Percentiles rank a stretch among this genome's conserved stretches.
phyloP scores from a whole-genome alignment of 2,113 vertebrate species.

The Mystacornis crossleyi region DNA sequence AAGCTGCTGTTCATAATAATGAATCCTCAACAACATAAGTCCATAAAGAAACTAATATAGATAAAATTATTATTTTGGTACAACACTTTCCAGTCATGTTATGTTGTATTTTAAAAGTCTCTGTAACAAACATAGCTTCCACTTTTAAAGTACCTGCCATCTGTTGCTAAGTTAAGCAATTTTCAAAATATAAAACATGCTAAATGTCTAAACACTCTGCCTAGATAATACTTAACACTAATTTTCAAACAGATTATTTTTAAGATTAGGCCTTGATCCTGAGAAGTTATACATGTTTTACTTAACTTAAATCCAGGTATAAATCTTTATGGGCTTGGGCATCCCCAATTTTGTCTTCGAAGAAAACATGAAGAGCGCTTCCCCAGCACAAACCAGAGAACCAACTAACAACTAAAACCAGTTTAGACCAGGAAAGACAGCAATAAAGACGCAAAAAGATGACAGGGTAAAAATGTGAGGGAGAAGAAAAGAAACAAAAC shows the following conservation, averaged over 20 bases:
- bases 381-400: background rate
- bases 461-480: rapidly evolving
- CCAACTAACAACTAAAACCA: background rate
- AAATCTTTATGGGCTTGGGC: background rate
- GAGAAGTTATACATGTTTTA: background rate
- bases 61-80: background rate
- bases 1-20: background rate
- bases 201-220: background rate
- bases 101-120: background rate
- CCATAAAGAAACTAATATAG: background rate
- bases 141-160: background rate
- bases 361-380: background rate
- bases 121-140: background rate
- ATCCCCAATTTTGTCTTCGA: background rate
- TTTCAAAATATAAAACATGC: background rate
- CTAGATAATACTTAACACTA: background rate
- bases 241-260: background rate
- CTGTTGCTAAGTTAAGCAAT: background rate
- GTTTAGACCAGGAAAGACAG: background rate
- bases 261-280: background rate
- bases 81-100: background rate
- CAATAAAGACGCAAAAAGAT: background rate
- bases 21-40: background rate
- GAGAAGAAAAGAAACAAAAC: background rate
- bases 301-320: background rate